Percentiles rank a stretch among this genome's conserved stretches.
Conservation (phyloP, 2,888 invertebrate species). For the Cordilura impudica region DNA sequence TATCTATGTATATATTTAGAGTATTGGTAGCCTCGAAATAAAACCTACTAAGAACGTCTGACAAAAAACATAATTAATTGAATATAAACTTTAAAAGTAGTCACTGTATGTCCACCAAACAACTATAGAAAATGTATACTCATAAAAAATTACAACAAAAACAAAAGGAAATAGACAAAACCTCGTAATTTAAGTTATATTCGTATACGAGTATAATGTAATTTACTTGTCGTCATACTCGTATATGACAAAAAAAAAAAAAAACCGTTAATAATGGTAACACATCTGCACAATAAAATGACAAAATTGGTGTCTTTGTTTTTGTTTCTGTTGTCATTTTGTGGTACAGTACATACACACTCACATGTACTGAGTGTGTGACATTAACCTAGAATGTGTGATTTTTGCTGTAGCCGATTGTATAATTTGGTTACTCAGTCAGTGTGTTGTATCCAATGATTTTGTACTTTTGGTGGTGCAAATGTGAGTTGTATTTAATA, state of each 20-base stretch:
- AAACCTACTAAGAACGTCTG: not conserved
- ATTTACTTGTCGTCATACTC: not conserved
- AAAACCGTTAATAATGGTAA: constrained; percentile 37
- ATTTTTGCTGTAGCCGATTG: not conserved
- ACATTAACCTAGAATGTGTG: constrained; percentile 45
- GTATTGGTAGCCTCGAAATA: no score
- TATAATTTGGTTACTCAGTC: not conserved
- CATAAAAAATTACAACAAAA: not conserved
- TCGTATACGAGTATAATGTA: not conserved
- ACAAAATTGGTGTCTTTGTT: constrained; percentile 11
- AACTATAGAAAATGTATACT: not conserved
- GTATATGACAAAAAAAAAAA: constrained; percentile 1
- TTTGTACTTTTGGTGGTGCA: not conserved
- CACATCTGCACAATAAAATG: constrained; percentile 4
- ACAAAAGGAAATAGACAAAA: not conserved
- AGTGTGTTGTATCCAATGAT: not conserved
- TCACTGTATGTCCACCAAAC: not conserved
- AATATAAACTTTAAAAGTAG: not conserved
- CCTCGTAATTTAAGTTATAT: not conserved
- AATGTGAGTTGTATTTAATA: constrained; percentile 17
- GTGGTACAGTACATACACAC: not conserved
- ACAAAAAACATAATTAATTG: not conserved
- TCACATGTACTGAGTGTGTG: constrained; percentile 7
- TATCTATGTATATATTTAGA: no score
- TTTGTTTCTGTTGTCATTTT: not conserved